These are phyloP conservation scores for Heliconius melpomene DNA, from an alignment of 1,140 invertebrate genomes.

Conservation along the genomic window DNA sequence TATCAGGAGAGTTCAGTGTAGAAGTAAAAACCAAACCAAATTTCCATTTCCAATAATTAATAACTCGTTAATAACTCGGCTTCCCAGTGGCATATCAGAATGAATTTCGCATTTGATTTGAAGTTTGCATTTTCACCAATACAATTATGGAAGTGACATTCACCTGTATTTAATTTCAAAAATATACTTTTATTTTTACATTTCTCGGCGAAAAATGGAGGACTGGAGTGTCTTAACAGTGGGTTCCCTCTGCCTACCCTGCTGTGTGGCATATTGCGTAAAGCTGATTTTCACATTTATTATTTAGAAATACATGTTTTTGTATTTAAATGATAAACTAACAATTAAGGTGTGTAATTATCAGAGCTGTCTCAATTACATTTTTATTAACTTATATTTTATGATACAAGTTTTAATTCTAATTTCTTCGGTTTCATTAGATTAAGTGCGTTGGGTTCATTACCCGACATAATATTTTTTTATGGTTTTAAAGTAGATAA, in stretches of 20 bases:
- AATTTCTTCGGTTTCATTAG: no score
- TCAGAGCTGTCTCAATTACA: no score
- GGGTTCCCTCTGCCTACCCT: not conserved
- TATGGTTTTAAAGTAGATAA: no score
- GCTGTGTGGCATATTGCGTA: no score
- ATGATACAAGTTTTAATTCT: no score
- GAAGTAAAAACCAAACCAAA: not conserved
- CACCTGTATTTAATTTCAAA: not conserved
- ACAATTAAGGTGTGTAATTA: no score
- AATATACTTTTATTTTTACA: not conserved
- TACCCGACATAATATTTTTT: no score
- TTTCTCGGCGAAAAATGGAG: not conserved
- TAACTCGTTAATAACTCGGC: not conserved
- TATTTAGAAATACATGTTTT: no score
- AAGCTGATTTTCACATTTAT: no score
- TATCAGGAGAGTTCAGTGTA: not conserved
- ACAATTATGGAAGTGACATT: not conserved
- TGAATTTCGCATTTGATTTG: not conserved
- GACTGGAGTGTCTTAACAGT: not conserved
- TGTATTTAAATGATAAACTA: no score
- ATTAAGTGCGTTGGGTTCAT: no score
- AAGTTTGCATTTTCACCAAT: not conserved
- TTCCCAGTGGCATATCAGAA: not conserved
- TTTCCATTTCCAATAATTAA: not conserved
- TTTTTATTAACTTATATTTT: no score